Percentiles rank a stretch among this genome's conserved stretches.
Conservation (phyloP, 2,113 vertebrate genomes). For the Dromaius novaehollandiae region DNA sequence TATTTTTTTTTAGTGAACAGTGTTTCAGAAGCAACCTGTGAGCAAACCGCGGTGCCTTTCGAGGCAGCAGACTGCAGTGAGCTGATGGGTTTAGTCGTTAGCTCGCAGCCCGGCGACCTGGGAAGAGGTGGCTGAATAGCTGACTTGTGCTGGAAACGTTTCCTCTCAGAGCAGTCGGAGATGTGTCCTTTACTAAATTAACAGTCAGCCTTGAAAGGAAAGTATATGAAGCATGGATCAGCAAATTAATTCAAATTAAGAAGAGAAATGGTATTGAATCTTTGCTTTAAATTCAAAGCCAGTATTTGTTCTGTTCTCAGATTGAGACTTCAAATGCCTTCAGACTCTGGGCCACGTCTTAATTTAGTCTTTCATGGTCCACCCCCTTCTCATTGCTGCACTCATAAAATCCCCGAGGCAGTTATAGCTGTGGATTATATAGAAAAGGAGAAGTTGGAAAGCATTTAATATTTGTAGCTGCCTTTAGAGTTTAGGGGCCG, state of each 20-base stretch:
- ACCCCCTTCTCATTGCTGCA: neutral
- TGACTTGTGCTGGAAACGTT: neutral
- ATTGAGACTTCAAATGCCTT: neutral
- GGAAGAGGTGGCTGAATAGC: neutral
- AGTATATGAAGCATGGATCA: slow-evolving; percentile 13
- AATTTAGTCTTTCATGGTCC: neutral
- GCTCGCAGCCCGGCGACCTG: neutral
- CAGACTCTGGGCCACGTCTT: neutral
- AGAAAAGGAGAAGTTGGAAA: neutral
- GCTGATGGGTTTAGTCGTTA: neutral
- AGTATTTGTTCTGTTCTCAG: slow-evolving; percentile 19
- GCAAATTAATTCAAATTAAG: slow-evolving; percentile 44
- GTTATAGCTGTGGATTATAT: neutral
- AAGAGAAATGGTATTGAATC: neutral
- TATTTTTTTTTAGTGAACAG: neutral
- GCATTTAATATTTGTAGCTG: neutral
- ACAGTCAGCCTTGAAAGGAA: slow-evolving; percentile 39
- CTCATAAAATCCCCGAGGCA: neutral
- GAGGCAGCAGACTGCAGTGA: neutral
- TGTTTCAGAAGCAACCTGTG: neutral
- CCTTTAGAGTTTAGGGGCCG: neutral
- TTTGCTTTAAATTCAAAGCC: neutral
- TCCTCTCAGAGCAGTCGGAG: neutral
- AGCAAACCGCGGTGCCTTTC: neutral
- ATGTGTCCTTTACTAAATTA: slow-evolving; percentile 33